Evolutionary conservation across 2,797 vertebrate species (phyloP).

Genomic region (Vireo griseus): DNA sequence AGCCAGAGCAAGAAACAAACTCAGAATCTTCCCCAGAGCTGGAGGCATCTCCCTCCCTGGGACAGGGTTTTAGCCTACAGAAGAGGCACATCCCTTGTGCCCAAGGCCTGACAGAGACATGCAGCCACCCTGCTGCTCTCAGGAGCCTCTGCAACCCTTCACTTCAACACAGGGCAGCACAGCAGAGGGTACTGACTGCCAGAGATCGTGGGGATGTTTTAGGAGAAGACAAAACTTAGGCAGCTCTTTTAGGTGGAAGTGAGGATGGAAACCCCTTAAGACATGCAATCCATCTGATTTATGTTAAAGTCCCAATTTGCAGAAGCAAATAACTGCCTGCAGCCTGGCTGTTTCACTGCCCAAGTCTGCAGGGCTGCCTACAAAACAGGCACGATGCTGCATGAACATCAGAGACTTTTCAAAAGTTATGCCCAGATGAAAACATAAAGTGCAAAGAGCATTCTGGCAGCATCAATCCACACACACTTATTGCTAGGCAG

Average conservation of each 20-base stretch:
- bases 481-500: background rate
- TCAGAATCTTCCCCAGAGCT: background rate
- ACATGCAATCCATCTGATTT: background rate
- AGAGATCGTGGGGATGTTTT: background rate
- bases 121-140: background rate
- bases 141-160: background rate
- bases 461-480: background rate
- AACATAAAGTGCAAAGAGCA: background rate
- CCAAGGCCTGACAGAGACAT: background rate
- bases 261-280: background rate
- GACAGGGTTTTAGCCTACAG: background rate
- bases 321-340: background rate
- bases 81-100: background rate
- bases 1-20: constrained; percentile 8
- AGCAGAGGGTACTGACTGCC: background rate
- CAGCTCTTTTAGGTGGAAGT: background rate
- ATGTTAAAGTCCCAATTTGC: background rate
- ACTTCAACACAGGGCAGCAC: background rate
- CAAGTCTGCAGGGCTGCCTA: background rate
- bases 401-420: background rate
- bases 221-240: background rate
- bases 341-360: background rate
- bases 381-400: background rate
- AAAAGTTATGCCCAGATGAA: background rate
- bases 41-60: background rate